Evolutionary conservation across 2,888 invertebrate species (phyloP).

Genomic region (Xanthia icteritia): DNA sequence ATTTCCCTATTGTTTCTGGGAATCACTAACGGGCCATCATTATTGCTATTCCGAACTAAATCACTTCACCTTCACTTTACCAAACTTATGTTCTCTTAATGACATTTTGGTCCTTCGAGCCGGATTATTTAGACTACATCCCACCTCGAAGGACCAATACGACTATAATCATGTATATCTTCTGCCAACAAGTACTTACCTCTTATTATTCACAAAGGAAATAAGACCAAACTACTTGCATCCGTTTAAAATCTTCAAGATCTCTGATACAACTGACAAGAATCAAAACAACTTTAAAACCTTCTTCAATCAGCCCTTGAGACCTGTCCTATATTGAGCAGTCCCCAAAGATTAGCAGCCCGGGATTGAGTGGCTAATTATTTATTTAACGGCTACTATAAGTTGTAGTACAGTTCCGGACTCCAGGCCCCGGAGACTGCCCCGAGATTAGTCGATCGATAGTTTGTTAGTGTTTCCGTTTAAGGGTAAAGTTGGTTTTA

Average conservation of each 20-base stretch:
- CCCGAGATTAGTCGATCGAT: conserved; percentile 50
- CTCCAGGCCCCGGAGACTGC: conserved; percentile 40
- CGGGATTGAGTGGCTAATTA: conserved; percentile 60
- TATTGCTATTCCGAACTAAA: not conserved
- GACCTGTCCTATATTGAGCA: conserved; percentile 26
- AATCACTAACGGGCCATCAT: not conserved
- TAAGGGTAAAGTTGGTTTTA: conserved; percentile 31
- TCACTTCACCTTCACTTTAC: not conserved
- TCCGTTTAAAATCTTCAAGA: not conserved
- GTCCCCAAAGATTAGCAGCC: conserved; percentile 57
- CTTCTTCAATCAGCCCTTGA: conserved; percentile 20
- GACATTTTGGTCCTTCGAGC: not conserved
- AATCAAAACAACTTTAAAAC: not conserved
- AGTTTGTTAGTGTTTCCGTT: conserved; percentile 52
- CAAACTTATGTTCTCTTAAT: not conserved
- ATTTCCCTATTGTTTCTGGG: not conserved
- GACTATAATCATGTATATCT: not conserved
- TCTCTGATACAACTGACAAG: not conserved
- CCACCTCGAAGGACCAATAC: not conserved
- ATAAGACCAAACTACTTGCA: not conserved
- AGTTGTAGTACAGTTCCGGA: conserved; percentile 41
- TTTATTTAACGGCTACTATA: conserved; percentile 62
- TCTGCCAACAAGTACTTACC: not conserved
- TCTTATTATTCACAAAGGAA: not conserved
- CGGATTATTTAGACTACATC: not conserved